phyloP scores from a whole-genome alignment of 2,888 invertebrate genomes.

The Gisinianus flammeolus region DNA sequence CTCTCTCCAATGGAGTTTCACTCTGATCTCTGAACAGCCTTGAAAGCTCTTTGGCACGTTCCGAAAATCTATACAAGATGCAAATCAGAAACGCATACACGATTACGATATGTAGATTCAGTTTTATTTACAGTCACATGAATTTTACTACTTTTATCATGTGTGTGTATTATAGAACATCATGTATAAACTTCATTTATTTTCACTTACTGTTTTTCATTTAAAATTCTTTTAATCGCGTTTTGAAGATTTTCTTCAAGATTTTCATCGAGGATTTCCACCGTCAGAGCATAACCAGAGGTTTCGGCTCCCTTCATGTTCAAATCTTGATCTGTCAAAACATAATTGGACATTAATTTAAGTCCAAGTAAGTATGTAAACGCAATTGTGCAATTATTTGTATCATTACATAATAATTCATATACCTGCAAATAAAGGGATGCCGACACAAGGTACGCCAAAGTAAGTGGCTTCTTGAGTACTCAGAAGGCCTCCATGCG shows the following conservation, averaged over 20 bases:
- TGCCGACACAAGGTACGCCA: conserved; percentile 64
- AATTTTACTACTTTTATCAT: no score
- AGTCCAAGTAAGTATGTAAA: no score
- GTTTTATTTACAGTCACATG: neutral
- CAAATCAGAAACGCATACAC: no score
- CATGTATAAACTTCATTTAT: no score
- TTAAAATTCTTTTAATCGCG: neutral
- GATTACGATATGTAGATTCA: no score
- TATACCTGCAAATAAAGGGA: neutral
- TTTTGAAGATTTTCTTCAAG: neutral
- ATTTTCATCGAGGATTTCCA: conserved; percentile 15
- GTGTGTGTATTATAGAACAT: no score
- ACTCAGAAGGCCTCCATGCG: conserved; percentile 72
- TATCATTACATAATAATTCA: no score
- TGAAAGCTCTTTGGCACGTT: conserved; percentile 64
- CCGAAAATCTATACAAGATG: conserved; percentile 60
- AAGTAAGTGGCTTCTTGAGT: conserved; percentile 69
- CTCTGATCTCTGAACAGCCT: conserved; percentile 62
- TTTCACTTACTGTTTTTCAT: neutral
- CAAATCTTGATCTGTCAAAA: conserved; percentile 23
- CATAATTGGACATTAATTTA: no score
- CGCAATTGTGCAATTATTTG: no score
- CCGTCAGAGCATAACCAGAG: neutral
- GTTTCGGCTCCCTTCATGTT: conserved; percentile 11
- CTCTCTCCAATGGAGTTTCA: conserved; percentile 29